phyloP scores from a whole-genome alignment of 2,797 vertebrate species.

The Simalia tracyae region DNA sequence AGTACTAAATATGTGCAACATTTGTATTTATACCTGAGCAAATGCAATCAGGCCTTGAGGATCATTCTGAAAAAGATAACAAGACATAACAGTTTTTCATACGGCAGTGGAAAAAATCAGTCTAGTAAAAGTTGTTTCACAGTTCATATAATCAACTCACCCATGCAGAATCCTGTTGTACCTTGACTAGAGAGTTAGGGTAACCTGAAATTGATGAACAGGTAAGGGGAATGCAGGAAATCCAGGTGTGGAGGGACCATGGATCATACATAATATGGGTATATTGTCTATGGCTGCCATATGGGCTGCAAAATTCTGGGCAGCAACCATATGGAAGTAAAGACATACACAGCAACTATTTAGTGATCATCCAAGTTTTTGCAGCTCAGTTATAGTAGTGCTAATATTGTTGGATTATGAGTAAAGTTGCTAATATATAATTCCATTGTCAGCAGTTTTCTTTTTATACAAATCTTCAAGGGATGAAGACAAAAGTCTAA shows the following conservation, averaged over 20 bases:
- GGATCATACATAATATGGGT: not conserved
- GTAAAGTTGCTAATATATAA: not conserved
- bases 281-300: not conserved
- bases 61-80: not conserved
- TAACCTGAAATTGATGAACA: not conserved
- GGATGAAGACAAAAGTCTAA: not conserved
- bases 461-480: not conserved
- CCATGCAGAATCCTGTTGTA: not conserved
- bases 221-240: not conserved
- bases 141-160: not conserved
- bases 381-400: not conserved
- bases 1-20: not conserved
- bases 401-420: not conserved
- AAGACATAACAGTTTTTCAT: not conserved
- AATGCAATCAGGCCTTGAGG: not conserved
- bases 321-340: too few species aligned
- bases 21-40: not conserved
- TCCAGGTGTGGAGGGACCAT: not conserved
- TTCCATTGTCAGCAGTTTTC: not conserved
- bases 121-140: not conserved
- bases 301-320: too few species aligned
- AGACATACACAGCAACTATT: too few species aligned
- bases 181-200: not conserved
- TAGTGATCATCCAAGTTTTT: too few species aligned
- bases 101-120: not conserved